Percentiles rank a stretch among this genome's conserved stretches.
phyloP scores from a whole-genome alignment of 2,888 invertebrate species.

The Phragmatobia fuliginosa region DNA sequence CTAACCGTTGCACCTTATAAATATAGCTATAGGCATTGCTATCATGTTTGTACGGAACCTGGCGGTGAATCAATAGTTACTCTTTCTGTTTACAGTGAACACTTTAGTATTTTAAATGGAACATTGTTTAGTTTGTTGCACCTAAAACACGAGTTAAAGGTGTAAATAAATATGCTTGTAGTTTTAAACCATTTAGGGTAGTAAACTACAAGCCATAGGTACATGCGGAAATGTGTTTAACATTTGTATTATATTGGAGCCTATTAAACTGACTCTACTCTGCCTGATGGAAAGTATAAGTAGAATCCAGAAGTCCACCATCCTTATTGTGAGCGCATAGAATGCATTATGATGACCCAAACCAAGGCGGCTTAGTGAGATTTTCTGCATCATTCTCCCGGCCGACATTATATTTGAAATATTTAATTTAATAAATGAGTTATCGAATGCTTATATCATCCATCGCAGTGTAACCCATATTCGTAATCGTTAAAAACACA shows the following conservation, averaged over 20 bases:
- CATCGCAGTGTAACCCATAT: no score
- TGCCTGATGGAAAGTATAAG: no score
- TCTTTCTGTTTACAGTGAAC: slow-evolving; percentile 45
- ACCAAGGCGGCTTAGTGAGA: no score
- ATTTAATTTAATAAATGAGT: neutral
- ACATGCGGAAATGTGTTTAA: neutral
- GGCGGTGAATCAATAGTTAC: slow-evolving; percentile 59
- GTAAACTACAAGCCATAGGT: neutral
- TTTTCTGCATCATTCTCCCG: no score
- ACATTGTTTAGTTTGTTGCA: slow-evolving; percentile 26
- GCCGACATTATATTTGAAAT: neutral
- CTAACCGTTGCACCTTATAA: slow-evolving; percentile 25
- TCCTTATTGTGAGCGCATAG: no score
- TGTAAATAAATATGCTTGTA: no score
- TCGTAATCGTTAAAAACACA: no score
- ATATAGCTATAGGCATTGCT: slow-evolving; percentile 29
- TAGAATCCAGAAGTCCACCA: no score
- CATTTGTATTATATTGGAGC: no score
- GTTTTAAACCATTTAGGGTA: neutral
- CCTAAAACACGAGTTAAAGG: slow-evolving; percentile 7
- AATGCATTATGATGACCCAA: no score
- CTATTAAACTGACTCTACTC: no score
- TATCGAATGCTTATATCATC: no score
- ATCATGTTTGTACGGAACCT: slow-evolving; percentile 58
- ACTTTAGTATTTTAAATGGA: slow-evolving; percentile 34